Conservation (phyloP, 2,113 vertebrate genomes). For the Aegithalos caudatus region DNA sequence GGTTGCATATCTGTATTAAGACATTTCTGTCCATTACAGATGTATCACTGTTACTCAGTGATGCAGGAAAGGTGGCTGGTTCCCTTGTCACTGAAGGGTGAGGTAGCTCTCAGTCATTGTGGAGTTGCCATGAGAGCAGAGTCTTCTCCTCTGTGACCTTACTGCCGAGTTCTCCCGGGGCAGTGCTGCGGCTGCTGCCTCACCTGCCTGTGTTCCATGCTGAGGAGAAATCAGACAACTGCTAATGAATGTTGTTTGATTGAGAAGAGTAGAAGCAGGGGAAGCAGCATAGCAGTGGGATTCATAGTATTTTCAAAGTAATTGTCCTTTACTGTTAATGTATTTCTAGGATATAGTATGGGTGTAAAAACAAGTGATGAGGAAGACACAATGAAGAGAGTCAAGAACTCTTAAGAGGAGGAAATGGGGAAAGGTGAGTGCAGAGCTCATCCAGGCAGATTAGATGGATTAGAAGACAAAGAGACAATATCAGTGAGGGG, state of each 20-base stretch:
- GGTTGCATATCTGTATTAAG: rapidly evolving
- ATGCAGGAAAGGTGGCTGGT: background rate
- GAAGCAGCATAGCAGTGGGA: background rate
- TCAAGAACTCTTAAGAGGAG: background rate
- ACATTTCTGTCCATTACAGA: background rate
- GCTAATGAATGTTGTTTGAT: background rate
- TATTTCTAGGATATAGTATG: background rate
- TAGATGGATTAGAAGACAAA: background rate
- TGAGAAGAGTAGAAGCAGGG: background rate
- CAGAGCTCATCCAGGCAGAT: background rate
- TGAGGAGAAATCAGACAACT: background rate
- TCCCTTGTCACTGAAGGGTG: background rate
- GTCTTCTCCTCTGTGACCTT: background rate
- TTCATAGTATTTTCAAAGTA: background rate
- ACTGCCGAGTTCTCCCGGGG: background rate
- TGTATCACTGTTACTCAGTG: background rate
- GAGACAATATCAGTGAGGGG: background rate
- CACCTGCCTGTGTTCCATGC: background rate
- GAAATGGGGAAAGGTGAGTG: background rate
- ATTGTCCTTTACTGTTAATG: background rate
- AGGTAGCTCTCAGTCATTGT: rapidly evolving
- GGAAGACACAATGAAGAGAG: background rate
- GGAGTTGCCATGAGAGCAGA: background rate
- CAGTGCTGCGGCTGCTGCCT: background rate
- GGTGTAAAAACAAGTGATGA: background rate